Evolutionary conservation across 2,888 invertebrate species (phyloP), one percentile per base, ranked within the genome.

Genomic region (Argyra leucocephala): DNA sequence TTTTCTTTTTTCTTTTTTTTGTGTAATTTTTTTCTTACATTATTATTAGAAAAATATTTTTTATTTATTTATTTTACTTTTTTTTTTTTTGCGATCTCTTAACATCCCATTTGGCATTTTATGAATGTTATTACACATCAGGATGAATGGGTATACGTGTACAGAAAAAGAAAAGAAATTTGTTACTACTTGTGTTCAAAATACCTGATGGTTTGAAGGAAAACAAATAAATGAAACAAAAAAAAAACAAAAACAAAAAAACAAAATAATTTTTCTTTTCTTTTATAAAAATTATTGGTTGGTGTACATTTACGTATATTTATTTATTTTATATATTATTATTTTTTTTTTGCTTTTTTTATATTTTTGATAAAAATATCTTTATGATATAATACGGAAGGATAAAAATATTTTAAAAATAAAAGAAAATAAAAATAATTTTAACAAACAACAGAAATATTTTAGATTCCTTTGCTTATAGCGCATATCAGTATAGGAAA

Each of bases 81-180:
- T n/a, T n/a, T n/a, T n/a, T n/a, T n/a, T n/a, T n/a, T n/a, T n/a
- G n/a, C n/a, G 18, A 48, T 48, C 48, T 48, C 48, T 48, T 48
- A 48, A 48, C 48, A 48, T 48, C 48, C 48, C 48, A 48, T 48
- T 48, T 48, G 48, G 48, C 48, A 48, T 48, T 48, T 48, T 48
- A 48, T 48, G 48, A 48, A 48, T 48, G 48, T 48, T 48, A 48
- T 48, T 48, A 48, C 15, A 48, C 48, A 48, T 48, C 48, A 48
- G 3, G 48, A 48, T 48, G 48, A 48, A 48, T 48, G 48, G 48
- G 48, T 48, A 48, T 48, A 48, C 48, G 48, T 48, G 48, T 48
- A 48, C 48, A 48, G 48, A 48, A 48, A 48, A 18, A 48, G 18
- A 18, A 48, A 48, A 48, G 18, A 31, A 31, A 31, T 10, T 7